phyloP scores from a whole-genome alignment of 2,888 invertebrate species.

The Xylota segnis region DNA sequence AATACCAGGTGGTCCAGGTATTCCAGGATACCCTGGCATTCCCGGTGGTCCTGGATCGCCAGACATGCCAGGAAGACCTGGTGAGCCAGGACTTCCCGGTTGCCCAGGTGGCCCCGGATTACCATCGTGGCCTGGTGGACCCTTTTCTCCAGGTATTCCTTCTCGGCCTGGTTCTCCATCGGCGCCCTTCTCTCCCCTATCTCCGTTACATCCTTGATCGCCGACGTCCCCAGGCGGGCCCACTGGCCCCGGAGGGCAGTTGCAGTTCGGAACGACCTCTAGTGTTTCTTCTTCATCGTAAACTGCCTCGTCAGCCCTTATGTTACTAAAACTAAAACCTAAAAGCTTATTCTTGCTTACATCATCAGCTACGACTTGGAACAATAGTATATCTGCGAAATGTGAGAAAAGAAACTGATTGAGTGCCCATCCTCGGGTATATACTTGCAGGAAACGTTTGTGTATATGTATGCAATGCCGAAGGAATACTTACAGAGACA shows the following conservation, averaged over 20 bases:
- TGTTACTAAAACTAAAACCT: slow-evolving; percentile 21
- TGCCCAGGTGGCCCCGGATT: slow-evolving; percentile 19
- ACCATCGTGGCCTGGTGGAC: slow-evolving; percentile 5
- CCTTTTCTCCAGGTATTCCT: slow-evolving; percentile 10
- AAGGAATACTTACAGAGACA: slow-evolving; percentile 39
- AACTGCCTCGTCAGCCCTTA: slow-evolving; percentile 3
- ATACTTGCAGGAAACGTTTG: not conserved
- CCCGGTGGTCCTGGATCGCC: slow-evolving; percentile 25
- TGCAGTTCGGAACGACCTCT: slow-evolving; percentile 38
- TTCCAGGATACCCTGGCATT: slow-evolving; percentile 15
- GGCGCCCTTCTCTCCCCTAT: slow-evolving; percentile 34
- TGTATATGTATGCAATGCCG: not conserved
- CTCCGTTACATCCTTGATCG: slow-evolving; percentile 33
- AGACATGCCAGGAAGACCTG: slow-evolving; percentile 32
- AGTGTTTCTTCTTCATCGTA: slow-evolving; percentile 25
- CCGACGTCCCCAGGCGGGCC: slow-evolving; percentile 51
- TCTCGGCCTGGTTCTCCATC: slow-evolving; percentile 2
- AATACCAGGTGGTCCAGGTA: not conserved
- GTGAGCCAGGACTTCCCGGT: slow-evolving; percentile 39
- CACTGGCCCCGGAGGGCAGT: slow-evolving; percentile 34
- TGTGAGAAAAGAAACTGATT: not conserved
- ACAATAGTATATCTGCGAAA: slow-evolving; percentile 25
- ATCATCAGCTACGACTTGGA: slow-evolving; percentile 38
- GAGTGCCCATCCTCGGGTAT: not conserved
- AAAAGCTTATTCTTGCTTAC: slow-evolving; percentile 47